A percentile compares a stretch with the other conserved stretches of the same genome.
These are phyloP conservation scores for Allenopithecus nigroviridis DNA, from an alignment of 2,797 vertebrate genomes.

Conservation along the genomic window DNA sequence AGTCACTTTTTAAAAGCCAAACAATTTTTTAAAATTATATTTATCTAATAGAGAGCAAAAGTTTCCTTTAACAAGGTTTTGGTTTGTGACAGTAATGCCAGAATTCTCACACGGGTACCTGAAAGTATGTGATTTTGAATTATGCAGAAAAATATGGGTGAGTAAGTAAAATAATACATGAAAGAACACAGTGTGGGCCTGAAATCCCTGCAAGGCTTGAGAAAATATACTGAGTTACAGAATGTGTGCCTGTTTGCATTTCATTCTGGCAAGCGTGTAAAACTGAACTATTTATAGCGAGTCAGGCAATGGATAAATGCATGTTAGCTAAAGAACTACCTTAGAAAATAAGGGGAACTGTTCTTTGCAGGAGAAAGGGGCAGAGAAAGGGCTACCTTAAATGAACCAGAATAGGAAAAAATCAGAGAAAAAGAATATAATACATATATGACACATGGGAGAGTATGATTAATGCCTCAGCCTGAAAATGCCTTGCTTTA, in stretches of 20 bases:
- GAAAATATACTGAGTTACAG: constrained; percentile 16
- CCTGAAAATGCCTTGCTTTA: neutral
- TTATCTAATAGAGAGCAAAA: neutral
- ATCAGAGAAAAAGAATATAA: neutral
- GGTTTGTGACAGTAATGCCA: neutral
- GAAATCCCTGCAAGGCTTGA: constrained; percentile 21
- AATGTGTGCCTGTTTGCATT: constrained; percentile 57
- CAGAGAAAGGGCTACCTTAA: constrained; percentile 28
- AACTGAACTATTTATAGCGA: constrained; percentile 74
- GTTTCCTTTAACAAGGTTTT: constrained; percentile 19
- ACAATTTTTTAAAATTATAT: neutral
- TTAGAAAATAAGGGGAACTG: constrained; percentile 42
- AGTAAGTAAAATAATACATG: constrained; percentile 51
- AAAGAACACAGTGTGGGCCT: constrained; percentile 13
- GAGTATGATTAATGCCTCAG: neutral
- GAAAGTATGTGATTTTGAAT: constrained; percentile 46
- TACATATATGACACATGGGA: neutral
- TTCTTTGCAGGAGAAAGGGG: neutral
- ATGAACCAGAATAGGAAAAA: constrained; percentile 5
- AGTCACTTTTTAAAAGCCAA: neutral
- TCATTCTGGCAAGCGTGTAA: constrained; percentile 68
- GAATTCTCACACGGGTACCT: neutral
- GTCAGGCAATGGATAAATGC: constrained; percentile 35
- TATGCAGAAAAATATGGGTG: constrained; percentile 7
- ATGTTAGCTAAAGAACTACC: constrained; percentile 58